Conservation (phyloP, 30 jellyfish, hydroid and myxozoan genomes). For the Pseudorhiza aurosa region DNA sequence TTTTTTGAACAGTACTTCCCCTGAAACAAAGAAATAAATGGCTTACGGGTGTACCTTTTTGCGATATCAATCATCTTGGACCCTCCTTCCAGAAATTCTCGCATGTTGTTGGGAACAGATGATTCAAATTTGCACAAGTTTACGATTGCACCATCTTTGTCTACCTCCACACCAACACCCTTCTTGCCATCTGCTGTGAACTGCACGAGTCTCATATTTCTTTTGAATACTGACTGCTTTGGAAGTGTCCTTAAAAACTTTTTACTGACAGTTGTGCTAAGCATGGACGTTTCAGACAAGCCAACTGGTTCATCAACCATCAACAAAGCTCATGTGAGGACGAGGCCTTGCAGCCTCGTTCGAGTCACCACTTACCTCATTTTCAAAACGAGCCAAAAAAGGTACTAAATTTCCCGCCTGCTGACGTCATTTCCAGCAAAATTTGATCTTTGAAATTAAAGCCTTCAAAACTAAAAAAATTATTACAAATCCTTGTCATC, state of each 20-base stretch:
- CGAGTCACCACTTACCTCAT: too few relatives aligned
- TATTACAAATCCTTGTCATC: too few relatives aligned
- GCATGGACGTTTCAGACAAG: too few relatives aligned
- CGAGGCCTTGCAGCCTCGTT: neutral
- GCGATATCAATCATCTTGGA: slow-evolving; percentile 39
- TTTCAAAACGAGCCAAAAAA: too few relatives aligned
- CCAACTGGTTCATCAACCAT: too few relatives aligned
- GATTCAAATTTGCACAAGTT: slow-evolving; percentile 60
- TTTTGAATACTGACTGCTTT: slow-evolving; percentile 1
- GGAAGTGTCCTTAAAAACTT: neutral
- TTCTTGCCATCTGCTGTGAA: slow-evolving; percentile 65
- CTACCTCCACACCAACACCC: slow-evolving; percentile 78
- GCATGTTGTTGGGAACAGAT: slow-evolving; percentile 66
- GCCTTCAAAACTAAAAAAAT: too few relatives aligned
- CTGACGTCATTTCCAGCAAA: slow-evolving; percentile 31
- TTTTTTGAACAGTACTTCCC: too few relatives aligned
- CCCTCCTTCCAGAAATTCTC: slow-evolving; percentile 58
- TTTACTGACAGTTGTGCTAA: neutral
- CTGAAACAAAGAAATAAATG: too few relatives aligned
- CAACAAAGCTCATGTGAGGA: neutral
- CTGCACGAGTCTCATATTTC: slow-evolving; percentile 82
- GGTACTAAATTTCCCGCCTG: slow-evolving; percentile 21
- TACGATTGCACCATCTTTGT: slow-evolving; percentile 66
- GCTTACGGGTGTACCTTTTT: slow-evolving; percentile 29
- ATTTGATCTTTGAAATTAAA: too few relatives aligned